Percentiles rank a stretch among this genome's conserved stretches.
Evolutionary conservation across 1,140 invertebrate species (phyloP).

Genomic region (Stratiolaelaps scimitus): DNA sequence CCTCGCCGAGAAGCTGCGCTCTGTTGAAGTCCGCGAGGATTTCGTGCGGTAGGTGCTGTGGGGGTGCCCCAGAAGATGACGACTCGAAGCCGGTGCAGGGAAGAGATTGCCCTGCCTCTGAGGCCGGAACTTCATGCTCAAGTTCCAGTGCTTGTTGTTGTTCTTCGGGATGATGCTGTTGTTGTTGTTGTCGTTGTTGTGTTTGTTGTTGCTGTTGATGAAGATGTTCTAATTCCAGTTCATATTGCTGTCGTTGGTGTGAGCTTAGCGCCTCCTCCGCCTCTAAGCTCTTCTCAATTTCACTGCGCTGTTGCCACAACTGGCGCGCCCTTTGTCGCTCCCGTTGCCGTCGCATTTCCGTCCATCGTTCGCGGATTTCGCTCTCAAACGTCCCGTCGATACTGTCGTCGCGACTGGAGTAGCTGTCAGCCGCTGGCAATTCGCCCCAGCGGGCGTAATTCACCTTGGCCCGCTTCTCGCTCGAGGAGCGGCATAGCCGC

Average conservation of each 20-base stretch:
- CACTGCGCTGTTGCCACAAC: conserved; percentile 20
- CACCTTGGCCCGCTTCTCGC: conserved; percentile 22
- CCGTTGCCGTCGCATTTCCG: conserved; percentile 19
- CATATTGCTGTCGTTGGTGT: background rate
- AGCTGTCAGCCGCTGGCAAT: conserved; percentile 16
- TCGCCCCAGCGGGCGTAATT: conserved; percentile 25
- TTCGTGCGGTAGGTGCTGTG: background rate
- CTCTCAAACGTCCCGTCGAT: conserved; percentile 24
- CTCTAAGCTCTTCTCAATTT: conserved; percentile 26
- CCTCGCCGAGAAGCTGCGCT: conserved; percentile 8
- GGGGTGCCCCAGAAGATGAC: background rate
- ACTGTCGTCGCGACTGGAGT: conserved; percentile 21
- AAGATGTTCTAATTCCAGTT: background rate
- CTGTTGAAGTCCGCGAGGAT: conserved; percentile 20
- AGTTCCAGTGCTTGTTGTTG: background rate
- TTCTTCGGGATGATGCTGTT: background rate
- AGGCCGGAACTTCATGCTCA: background rate
- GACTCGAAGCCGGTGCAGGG: too few relatives aligned
- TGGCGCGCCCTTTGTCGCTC: conserved; percentile 8
- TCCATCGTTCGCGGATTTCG: conserved; percentile 26
- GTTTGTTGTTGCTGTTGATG: background rate
- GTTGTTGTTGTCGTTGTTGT: background rate
- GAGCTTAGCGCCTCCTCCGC: conserved; percentile 1
- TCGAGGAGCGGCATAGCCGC: conserved; percentile 12
- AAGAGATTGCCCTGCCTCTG: too few relatives aligned